phyloP scores from a whole-genome alignment of 2,797 vertebrate genomes.

The Tapera naevia region DNA sequence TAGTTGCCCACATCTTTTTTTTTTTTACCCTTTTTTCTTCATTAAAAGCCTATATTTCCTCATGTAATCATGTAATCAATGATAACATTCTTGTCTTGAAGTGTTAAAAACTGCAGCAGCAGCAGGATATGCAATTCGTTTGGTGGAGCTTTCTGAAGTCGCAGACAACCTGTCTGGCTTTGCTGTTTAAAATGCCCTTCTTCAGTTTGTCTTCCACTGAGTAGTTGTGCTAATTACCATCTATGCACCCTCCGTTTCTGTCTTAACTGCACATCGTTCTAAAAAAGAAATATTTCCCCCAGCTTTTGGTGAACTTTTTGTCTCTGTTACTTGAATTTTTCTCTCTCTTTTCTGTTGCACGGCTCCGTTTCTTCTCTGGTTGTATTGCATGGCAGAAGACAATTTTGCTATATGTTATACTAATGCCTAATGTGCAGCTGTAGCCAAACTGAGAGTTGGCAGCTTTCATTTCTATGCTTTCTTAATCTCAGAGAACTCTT shows the following conservation, averaged over 20 bases:
- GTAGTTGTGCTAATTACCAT: neutral
- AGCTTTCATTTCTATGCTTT: neutral
- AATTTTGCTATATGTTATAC: rapidly evolving
- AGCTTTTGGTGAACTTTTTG: neutral
- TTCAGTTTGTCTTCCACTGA: neutral
- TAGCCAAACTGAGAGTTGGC: too few species aligned
- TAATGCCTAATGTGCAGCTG: neutral
- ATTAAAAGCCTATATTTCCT: neutral
- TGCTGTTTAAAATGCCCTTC: neutral
- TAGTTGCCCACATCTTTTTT: neutral
- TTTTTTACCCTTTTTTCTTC: neutral
- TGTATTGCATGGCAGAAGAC: neutral
- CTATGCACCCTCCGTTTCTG: neutral
- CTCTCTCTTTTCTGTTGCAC: neutral
- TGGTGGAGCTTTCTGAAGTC: neutral
- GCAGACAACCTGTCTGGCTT: neutral
- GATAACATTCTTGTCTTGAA: neutral
- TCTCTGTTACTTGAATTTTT: neutral
- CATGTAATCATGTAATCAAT: rapidly evolving
- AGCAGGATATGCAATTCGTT: rapidly evolving
- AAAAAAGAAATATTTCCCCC: neutral
- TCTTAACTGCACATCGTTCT: neutral
- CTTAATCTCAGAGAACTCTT: neutral
- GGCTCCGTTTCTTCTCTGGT: neutral
- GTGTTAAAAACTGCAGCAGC: neutral